Conservation (phyloP, 2,113 vertebrate species). For the Eolophus roseicapilla region DNA sequence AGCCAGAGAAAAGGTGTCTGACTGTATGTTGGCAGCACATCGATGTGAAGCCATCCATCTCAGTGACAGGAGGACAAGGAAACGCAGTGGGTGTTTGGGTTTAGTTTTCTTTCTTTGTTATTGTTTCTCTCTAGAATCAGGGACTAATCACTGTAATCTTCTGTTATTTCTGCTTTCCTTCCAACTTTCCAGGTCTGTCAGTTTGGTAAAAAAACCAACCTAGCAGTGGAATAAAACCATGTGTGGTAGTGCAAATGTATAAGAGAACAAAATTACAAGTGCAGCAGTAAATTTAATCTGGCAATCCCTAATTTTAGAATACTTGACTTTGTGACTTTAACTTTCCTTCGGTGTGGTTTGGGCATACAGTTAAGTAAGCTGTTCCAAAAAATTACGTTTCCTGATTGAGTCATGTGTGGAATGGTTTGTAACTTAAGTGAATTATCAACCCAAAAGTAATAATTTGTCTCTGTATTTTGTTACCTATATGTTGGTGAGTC, state of each 20-base stretch:
- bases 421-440: background rate
- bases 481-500: background rate
- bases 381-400: background rate
- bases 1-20: background rate
- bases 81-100: background rate
- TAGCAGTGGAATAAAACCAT: background rate
- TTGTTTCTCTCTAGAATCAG: background rate
- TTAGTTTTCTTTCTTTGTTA: background rate
- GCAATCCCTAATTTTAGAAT: background rate
- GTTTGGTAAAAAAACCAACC: background rate
- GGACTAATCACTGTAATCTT: background rate
- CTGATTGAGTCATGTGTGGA: background rate
- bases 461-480: background rate
- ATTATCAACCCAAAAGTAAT: background rate
- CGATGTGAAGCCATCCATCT: background rate
- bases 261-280: background rate
- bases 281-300: background rate
- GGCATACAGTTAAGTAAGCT: background rate
- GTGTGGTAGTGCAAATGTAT: background rate
- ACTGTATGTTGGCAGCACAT: background rate
- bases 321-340: background rate
- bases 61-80: background rate
- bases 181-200: background rate
- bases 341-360: background rate
- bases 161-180: slow-evolving; percentile 18